phyloP scores from a whole-genome alignment of 2,888 invertebrate genomes.

The Drosophila acutilabella region DNA sequence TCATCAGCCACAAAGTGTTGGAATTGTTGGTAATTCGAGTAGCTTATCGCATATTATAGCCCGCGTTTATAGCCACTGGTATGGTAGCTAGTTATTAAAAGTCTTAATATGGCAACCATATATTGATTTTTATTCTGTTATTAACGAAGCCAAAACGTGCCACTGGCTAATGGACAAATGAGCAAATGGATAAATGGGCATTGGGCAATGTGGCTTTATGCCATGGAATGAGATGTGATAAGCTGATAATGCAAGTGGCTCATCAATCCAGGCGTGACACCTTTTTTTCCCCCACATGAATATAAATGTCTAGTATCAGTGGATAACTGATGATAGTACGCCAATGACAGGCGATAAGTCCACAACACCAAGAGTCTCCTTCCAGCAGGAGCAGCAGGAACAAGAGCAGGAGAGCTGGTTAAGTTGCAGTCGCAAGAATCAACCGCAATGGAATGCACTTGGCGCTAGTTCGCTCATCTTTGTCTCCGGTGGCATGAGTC shows the following conservation, averaged over 20 bases:
- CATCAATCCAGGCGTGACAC: slow-evolving; percentile 32
- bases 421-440: slow-evolving; percentile 57
- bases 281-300: neutral
- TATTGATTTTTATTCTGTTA: slow-evolving; percentile 63
- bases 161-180: neutral
- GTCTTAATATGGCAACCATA: slow-evolving; percentile 49
- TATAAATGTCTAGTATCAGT: slow-evolving; percentile 53
- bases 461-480: slow-evolving; percentile 70
- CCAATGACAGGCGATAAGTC: slow-evolving; percentile 59
- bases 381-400: slow-evolving; percentile 18
- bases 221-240: slow-evolving; percentile 58
- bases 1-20: neutral
- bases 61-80: slow-evolving; percentile 52
- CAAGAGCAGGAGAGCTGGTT: slow-evolving; percentile 47
- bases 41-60: slow-evolving; percentile 49
- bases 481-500: slow-evolving; percentile 80
- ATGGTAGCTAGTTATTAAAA: slow-evolving; percentile 65
- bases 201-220: slow-evolving; percentile 14
- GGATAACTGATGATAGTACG: slow-evolving; percentile 32
- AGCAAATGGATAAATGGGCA: slow-evolving; percentile 17
- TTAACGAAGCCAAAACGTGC: slow-evolving; percentile 13
- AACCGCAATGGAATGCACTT: slow-evolving; percentile 74
- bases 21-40: slow-evolving; percentile 30
- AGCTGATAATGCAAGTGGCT: slow-evolving; percentile 59
- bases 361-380: slow-evolving; percentile 40